Evolutionary conservation across 2,888 invertebrate genomes (phyloP).

Genomic region (Sphaeridia pumilis): DNA sequence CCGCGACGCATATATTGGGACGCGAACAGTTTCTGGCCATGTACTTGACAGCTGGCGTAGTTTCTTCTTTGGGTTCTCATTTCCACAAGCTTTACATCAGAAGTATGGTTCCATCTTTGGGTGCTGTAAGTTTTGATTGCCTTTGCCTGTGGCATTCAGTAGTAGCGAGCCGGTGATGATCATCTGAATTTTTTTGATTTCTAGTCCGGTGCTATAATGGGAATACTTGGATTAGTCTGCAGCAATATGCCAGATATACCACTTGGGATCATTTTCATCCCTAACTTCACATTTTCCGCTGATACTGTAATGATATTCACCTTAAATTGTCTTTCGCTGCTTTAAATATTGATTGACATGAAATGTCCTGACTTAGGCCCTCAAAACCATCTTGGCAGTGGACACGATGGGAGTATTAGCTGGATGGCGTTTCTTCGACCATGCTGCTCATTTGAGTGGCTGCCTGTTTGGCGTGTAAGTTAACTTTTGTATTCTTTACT

Average conservation of each 20-base stretch:
- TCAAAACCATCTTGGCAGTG: constrained; percentile 71
- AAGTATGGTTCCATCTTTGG: constrained; percentile 68
- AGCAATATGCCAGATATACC: constrained; percentile 76
- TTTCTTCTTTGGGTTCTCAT: constrained; percentile 76
- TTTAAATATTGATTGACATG: too few relatives aligned
- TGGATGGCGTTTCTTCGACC: constrained; percentile 89
- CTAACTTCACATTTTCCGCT: constrained; percentile 79
- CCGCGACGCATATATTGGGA: constrained; percentile 62
- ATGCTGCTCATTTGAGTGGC: constrained; percentile 97
- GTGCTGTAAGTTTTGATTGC: constrained; percentile 69
- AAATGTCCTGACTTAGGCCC: constrained; percentile 49
- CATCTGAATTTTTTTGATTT: constrained; percentile 38
- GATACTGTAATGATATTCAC: constrained; percentile 51
- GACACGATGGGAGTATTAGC: constrained; percentile 72
- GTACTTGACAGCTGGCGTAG: constrained; percentile 76
- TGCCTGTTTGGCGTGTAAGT: constrained; percentile 82
- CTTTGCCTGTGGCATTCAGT: too few relatives aligned
- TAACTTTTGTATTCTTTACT: too few relatives aligned
- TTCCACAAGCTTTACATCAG: constrained; percentile 59
- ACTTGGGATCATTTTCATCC: constrained; percentile 78
- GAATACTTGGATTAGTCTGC: constrained; percentile 75
- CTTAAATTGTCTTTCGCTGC: neutral
- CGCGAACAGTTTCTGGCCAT: constrained; percentile 84
- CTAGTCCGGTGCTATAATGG: constrained; percentile 93
- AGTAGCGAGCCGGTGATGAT: too few relatives aligned